Percentiles rank a stretch among this genome's conserved stretches.
phyloP scores from a whole-genome alignment of 2,888 invertebrate species.

The Hipparchia sbordonii region DNA sequence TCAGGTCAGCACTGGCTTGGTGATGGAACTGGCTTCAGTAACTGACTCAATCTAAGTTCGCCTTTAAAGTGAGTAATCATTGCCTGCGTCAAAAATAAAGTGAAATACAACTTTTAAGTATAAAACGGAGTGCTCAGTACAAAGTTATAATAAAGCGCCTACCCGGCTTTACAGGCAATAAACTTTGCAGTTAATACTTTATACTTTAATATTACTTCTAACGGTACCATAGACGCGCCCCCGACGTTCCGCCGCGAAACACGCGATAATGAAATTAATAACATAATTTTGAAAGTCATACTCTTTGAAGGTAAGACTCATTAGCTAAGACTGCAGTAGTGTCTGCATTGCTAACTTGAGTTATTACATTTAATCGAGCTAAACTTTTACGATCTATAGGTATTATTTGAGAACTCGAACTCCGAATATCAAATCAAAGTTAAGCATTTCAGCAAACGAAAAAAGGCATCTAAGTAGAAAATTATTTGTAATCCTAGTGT shows the following conservation, averaged over 20 bases:
- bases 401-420: background rate
- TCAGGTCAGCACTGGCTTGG: no score
- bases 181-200: slow-evolving; percentile 27
- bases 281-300: slow-evolving; percentile 23
- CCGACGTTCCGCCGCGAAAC: slow-evolving; percentile 10
- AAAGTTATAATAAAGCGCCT: slow-evolving; percentile 27
- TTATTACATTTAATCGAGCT: background rate
- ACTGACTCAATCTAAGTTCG: background rate
- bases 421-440: no score
- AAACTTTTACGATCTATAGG: background rate
- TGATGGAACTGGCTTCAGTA: no score
- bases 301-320: slow-evolving; percentile 5
- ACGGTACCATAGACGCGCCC: slow-evolving; percentile 13
- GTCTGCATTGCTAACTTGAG: slow-evolving; percentile 12
- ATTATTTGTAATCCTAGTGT: no score
- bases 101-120: slow-evolving; percentile 14
- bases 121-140: slow-evolving; percentile 20
- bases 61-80: background rate
- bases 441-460: no score
- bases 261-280: slow-evolving; percentile 24
- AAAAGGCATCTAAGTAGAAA: no score
- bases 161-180: slow-evolving; percentile 26
- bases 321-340: slow-evolving; percentile 8
- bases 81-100: slow-evolving; percentile 2
- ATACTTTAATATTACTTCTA: slow-evolving; percentile 24